Percentiles rank a stretch among this genome's conserved stretches.
Conservation (phyloP, 2,888 invertebrate species). For the Latheticus oryzae region DNA sequence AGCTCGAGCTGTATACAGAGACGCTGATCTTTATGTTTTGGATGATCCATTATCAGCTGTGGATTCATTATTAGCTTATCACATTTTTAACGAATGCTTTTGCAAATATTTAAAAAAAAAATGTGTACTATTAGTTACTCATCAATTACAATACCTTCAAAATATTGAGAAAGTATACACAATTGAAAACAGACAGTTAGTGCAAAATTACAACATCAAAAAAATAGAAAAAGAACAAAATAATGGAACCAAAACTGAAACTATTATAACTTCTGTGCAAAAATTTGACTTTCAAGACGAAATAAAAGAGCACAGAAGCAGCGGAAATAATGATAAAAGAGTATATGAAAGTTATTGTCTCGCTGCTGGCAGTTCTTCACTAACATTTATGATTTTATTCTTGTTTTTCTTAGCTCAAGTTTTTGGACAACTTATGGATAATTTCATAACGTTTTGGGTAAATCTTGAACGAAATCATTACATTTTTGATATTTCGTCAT, state of each 20-base stretch:
- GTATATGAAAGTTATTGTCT: constrained; percentile 7
- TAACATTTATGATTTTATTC: not conserved
- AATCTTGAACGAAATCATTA: constrained; percentile 3
- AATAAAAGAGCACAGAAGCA: constrained; percentile 11
- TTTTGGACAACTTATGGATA: constrained; percentile 4
- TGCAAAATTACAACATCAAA: constrained; percentile 27
- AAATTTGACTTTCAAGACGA: not conserved
- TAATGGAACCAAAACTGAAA: not conserved
- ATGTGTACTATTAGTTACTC: constrained; percentile 74
- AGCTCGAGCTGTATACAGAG: constrained; percentile 78
- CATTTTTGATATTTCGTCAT: constrained; percentile 54
- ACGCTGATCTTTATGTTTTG: constrained; percentile 80
- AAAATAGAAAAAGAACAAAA: not conserved
- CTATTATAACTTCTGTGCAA: not conserved
- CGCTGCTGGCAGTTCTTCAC: not conserved
- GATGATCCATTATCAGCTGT: constrained; percentile 86
- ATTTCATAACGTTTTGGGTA: constrained; percentile 9
- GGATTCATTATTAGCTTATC: constrained; percentile 77
- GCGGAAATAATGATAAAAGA: not conserved
- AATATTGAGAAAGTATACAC: constrained; percentile 65
- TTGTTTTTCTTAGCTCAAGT: constrained; percentile 7
- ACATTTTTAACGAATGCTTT: constrained; percentile 78
- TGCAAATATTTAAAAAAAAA: constrained; percentile 68
- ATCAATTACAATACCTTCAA: constrained; percentile 71
- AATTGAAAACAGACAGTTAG: constrained; percentile 23